Percentiles rank a stretch among this genome's conserved stretches.
Evolutionary conservation across 1,140 invertebrate genomes (phyloP).

Genomic region (Hycleus cichorii): DNA sequence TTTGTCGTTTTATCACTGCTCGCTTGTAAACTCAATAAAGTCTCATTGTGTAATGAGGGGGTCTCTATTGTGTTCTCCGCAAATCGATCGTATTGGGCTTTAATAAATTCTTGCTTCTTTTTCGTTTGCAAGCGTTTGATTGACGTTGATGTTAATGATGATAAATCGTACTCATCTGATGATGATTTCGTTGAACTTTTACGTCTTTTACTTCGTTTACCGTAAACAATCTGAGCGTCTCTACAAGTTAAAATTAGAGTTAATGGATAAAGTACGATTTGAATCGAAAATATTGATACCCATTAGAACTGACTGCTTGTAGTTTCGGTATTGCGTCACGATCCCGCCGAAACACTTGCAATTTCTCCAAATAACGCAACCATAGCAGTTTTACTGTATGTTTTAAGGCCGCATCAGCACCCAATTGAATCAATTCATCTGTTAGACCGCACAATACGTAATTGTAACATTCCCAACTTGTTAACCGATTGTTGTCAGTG

Average conservation of each 20-base stretch:
- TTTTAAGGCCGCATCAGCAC: slow-evolving; percentile 49
- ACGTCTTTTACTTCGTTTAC: slow-evolving; percentile 35
- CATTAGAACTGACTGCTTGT: slow-evolving; percentile 26
- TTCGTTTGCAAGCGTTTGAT: slow-evolving; percentile 32
- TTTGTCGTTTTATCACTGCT: slow-evolving; percentile 22
- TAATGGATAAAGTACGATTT: neutral
- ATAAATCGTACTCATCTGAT: slow-evolving; percentile 8
- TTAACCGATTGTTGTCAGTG: slow-evolving; percentile 40
- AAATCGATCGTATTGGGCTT: slow-evolving; percentile 41
- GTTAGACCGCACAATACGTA: slow-evolving; percentile 52
- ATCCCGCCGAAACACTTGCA: slow-evolving; percentile 48
- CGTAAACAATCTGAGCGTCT: slow-evolving; percentile 49
- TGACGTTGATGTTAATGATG: slow-evolving; percentile 20
- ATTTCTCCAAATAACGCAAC: slow-evolving; percentile 51
- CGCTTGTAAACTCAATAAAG: slow-evolving; percentile 35
- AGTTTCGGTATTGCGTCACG: slow-evolving; percentile 47
- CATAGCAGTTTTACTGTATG: slow-evolving; percentile 54
- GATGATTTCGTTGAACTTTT: slow-evolving; percentile 12
- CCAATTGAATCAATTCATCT: slow-evolving; percentile 52
- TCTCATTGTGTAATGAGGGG: slow-evolving; percentile 37
- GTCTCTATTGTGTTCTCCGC: slow-evolving; percentile 37
- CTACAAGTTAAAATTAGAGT: slow-evolving; percentile 29
- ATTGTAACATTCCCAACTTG: slow-evolving; percentile 61
- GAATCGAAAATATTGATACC: neutral
- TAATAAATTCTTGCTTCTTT: slow-evolving; percentile 35